Evolutionary conservation across 2,888 invertebrate genomes (phyloP).

Genomic region (Crematogaster levior): DNA sequence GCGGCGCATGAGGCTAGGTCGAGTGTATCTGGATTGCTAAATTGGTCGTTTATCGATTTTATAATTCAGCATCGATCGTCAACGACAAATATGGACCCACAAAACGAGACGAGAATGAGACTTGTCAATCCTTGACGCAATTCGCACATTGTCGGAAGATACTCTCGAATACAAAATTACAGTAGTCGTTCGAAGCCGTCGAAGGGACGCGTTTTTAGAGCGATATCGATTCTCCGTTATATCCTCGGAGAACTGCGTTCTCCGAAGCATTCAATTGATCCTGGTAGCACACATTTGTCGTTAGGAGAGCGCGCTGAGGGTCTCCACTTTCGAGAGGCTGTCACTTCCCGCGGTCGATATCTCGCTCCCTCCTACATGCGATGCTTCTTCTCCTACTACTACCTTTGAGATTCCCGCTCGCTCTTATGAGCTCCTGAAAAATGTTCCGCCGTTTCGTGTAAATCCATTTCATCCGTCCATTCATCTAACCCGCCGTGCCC

Average conservation of each 20-base stretch:
- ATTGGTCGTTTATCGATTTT: constrained; percentile 43
- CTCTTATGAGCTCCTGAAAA: constrained; percentile 70
- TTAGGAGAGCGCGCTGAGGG: constrained; percentile 54
- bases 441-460: constrained; percentile 65
- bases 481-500: constrained; percentile 57
- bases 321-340: constrained; percentile 68
- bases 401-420: constrained; percentile 63
- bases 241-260: constrained; percentile 61
- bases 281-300: constrained; percentile 77
- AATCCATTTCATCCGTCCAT: constrained; percentile 71
- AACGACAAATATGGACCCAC: neutral
- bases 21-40: constrained; percentile 30
- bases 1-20: constrained; percentile 23
- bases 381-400: neutral
- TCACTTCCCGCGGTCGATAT: constrained; percentile 71
- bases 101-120: neutral
- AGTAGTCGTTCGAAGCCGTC: constrained; percentile 4
- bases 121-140: neutral
- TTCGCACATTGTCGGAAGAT: neutral
- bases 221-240: constrained; percentile 83
- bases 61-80: constrained; percentile 8
- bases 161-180: constrained; percentile 21
- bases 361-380: constrained; percentile 27
- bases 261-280: constrained; percentile 78
- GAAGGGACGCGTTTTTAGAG: constrained; percentile 56